These are phyloP conservation scores for Euproctis similis DNA, from an alignment of 2,888 invertebrate species.

Conservation along the genomic window DNA sequence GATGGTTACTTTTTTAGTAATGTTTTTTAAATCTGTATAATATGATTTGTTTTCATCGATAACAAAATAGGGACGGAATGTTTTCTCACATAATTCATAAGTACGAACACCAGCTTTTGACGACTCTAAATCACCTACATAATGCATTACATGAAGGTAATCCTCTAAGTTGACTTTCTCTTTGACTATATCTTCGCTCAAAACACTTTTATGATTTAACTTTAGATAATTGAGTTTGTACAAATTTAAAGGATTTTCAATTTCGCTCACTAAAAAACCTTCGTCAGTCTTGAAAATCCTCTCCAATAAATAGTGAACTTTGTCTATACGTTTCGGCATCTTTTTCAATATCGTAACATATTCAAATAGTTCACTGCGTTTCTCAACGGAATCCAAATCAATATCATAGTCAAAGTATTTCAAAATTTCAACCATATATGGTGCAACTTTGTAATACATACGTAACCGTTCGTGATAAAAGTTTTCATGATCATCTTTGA, in stretches of 20 bases:
- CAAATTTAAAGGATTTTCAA: slow-evolving; percentile 1
- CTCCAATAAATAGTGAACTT: slow-evolving; percentile 1
- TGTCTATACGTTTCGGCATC: background rate
- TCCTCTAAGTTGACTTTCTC: slow-evolving; percentile 1
- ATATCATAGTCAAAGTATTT: background rate
- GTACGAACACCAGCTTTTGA: background rate
- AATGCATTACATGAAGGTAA: slow-evolving; percentile 1
- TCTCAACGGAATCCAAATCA: background rate
- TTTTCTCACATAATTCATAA: slow-evolving; percentile 1
- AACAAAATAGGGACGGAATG: slow-evolving; percentile 2
- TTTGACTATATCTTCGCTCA: background rate
- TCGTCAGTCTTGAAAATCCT: slow-evolving; percentile 1
- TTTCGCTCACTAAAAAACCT: slow-evolving; percentile 2
- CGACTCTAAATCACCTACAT: background rate
- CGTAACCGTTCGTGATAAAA: slow-evolving; percentile 3
- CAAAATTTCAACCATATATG: slow-evolving; percentile 3
- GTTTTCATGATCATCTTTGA: slow-evolving; percentile 1
- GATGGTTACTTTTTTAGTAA: background rate
- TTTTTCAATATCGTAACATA: slow-evolving; percentile 1
- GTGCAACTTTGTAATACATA: slow-evolving; percentile 1
- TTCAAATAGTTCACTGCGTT: slow-evolving; percentile 1
- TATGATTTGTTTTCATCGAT: slow-evolving; percentile 1
- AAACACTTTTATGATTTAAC: slow-evolving; percentile 1
- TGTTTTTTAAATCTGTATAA: slow-evolving; percentile 1
- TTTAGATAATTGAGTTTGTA: slow-evolving; percentile 2